Conservation (phyloP, 2,113 vertebrate genomes). For the Neolamprologus variostigma region DNA sequence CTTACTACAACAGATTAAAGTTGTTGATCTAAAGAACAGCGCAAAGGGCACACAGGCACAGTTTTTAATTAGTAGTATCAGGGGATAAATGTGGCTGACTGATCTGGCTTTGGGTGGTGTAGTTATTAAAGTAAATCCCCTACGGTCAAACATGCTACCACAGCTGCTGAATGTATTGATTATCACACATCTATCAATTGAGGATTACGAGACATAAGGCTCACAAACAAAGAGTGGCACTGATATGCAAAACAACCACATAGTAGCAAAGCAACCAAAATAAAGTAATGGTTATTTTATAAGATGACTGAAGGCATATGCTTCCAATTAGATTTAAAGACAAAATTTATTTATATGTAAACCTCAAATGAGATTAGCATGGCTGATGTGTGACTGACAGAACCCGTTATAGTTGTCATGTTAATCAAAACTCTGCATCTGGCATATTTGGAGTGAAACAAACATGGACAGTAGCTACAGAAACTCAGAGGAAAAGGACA, state of each 20-base stretch:
- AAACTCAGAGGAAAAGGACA: background rate
- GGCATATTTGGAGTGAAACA: background rate
- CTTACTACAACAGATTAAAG: slow-evolving; percentile 42
- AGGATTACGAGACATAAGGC: background rate
- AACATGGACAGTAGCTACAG: background rate
- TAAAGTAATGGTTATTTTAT: background rate
- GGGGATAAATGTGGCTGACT: background rate
- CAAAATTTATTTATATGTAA: background rate
- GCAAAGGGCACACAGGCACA: background rate
- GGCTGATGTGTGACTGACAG: background rate
- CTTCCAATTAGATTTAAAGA: background rate
- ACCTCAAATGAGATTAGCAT: background rate
- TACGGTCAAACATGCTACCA: background rate
- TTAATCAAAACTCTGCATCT: background rate
- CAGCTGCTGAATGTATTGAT: slow-evolving; percentile 54
- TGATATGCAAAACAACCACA: background rate
- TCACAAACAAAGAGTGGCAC: background rate
- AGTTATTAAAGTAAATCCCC: background rate
- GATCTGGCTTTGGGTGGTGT: background rate
- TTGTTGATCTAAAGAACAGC: background rate
- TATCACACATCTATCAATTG: slow-evolving; percentile 56
- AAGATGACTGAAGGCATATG: background rate
- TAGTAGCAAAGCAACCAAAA: background rate
- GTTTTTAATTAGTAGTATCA: slow-evolving; percentile 41
- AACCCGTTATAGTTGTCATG: background rate